Base-by-base conservation (phyloP, 2,797 vertebrate species). In the Perodicticus potto region DNA sequence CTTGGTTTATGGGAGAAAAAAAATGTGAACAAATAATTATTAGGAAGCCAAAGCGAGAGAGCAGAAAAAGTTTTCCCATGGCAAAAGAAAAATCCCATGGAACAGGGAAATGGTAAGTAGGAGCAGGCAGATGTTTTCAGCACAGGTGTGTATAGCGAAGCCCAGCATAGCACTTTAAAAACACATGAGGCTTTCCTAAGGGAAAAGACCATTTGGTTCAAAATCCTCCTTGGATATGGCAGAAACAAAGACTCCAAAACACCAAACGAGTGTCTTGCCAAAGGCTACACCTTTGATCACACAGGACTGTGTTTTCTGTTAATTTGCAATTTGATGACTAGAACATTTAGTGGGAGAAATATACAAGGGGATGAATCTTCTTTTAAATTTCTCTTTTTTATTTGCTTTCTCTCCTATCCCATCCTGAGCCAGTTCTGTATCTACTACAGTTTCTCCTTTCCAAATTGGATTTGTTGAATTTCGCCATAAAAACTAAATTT, bases 341-440 rank as follows among this genome's bases (percentile, higher is more conserved):
- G 55, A 86, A 34, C 72, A 29, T 17, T 37, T 61, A 67, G 37
- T 43, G 16, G 61, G 63, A 43, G n/a, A 86, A 91, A 61, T 77
- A 55, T 2, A 73, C 20, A 57, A 16, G 11, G 25, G 20, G n/a
- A 82, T 29, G 22, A 67, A 63, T 88, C 83, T 81, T 29, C 67
- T 59, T 97, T 87, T 93, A 95, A 69, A 82, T 49, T 13, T 53
- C 34, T 4, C 12, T 89, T 83, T 87, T 85, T 91, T n/a, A 4
- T 40, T 45, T 69, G 20, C n/a, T 82, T 84, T 91, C 78, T 86
- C 32, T 37, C n/a, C 49, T 12, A 0, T 25, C 12, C 45, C 1
- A 59, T 29, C 13, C 32, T 25, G 40, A 45, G 8, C 32, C 65
- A n/a, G 25, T 80, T 59, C 55, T 93, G 8, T 70, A 92, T 81